Evolutionary conservation across 92 coral and sea anemone genomes (phyloP).

Genomic region (Porites rus): DNA sequence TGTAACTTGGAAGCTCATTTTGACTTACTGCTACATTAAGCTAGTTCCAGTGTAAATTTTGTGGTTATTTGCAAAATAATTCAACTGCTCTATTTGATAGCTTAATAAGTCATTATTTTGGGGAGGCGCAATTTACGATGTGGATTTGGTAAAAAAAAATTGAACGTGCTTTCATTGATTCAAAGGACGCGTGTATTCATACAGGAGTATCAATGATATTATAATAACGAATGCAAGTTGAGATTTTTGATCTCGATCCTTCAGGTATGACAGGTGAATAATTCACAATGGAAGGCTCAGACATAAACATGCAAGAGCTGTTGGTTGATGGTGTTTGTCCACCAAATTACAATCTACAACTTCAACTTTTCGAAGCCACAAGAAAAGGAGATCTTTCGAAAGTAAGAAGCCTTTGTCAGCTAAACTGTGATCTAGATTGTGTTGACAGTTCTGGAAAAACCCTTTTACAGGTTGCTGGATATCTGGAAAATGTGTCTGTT

Average conservation of each 20-base stretch:
- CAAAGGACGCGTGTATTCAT: too few species aligned
- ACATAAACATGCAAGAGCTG: conserved; percentile 14
- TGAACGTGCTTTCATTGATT: too few species aligned
- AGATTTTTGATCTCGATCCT: conserved; percentile 4
- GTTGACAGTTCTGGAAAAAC: conserved; percentile 53
- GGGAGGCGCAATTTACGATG: too few species aligned
- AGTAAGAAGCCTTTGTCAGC: neutral
- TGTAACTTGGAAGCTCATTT: too few species aligned
- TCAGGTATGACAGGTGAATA: neutral
- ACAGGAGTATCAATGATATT: too few species aligned
- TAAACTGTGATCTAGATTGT: conserved; percentile 32
- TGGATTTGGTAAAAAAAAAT: too few species aligned
- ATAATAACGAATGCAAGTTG: too few species aligned
- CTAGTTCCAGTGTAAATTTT: too few species aligned
- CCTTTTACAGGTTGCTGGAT: conserved; percentile 33
- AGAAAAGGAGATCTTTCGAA: conserved; percentile 16
- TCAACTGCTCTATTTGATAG: too few species aligned
- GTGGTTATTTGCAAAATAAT: too few species aligned
- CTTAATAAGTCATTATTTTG: too few species aligned
- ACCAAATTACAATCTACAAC: neutral
- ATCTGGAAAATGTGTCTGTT: conserved; percentile 21
- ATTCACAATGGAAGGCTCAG: conserved; percentile 9
- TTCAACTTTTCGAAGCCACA: conserved; percentile 18
- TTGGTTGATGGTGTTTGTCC: neutral
- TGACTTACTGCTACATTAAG: too few species aligned